Conservation (phyloP, 2,113 vertebrate genomes). For the Anhinga rufa region DNA sequence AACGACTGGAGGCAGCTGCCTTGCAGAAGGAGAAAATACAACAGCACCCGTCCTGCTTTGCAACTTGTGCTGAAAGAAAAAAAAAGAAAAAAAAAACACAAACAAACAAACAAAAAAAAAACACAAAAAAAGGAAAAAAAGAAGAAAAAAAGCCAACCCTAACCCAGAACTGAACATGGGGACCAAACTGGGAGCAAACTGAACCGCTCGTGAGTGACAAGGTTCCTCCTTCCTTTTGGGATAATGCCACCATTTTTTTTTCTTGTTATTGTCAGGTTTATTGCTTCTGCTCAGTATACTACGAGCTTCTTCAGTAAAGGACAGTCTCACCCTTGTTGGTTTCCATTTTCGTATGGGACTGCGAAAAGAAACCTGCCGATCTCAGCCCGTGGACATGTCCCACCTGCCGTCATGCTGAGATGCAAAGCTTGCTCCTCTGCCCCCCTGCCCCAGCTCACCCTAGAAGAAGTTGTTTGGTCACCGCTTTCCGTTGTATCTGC, state of each 20-base stretch:
- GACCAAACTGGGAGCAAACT: slow-evolving; percentile 65
- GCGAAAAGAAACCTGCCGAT: slow-evolving; percentile 1
- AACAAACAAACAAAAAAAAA: neutral
- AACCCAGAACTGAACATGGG: slow-evolving; percentile 60
- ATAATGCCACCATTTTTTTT: slow-evolving; percentile 60
- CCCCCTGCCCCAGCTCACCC: neutral
- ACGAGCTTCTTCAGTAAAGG: slow-evolving; percentile 65
- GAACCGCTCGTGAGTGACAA: slow-evolving; percentile 62
- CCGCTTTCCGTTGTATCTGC: neutral
- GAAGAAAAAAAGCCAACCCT: neutral
- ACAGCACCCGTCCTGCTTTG: slow-evolving; percentile 66
- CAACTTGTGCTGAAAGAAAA: slow-evolving; percentile 62
- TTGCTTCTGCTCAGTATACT: slow-evolving; percentile 73
- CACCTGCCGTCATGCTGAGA: neutral
- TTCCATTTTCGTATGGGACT: slow-evolving; percentile 31
- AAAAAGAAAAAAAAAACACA: neutral
- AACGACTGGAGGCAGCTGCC: slow-evolving; percentile 67
- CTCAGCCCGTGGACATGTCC: neutral
- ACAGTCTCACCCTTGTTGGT: slow-evolving; percentile 49
- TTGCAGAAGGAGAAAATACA: slow-evolving; percentile 62
- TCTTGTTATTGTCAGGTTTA: slow-evolving; percentile 63
- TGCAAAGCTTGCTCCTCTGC: slow-evolving; percentile 23
- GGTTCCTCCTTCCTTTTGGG: slow-evolving; percentile 61
- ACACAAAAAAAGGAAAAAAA: neutral
- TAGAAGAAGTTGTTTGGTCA: slow-evolving; percentile 32